These are phyloP conservation scores for Tortricodes alternella DNA, from an alignment of 2,888 invertebrate species.

Conservation along the genomic window DNA sequence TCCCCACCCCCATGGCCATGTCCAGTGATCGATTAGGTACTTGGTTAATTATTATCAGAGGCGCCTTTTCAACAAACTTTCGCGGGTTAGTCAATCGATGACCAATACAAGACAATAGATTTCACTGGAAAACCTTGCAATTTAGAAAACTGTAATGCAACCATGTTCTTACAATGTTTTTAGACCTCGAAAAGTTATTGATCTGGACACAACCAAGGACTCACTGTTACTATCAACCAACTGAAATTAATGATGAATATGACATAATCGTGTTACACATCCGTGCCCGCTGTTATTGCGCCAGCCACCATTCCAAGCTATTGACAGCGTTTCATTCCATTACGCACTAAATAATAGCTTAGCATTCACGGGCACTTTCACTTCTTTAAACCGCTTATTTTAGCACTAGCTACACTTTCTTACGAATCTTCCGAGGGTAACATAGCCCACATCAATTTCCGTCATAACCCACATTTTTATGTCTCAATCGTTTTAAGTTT, in stretches of 20 bases:
- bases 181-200: too few relatives aligned
- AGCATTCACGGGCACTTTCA: conserved; percentile 15
- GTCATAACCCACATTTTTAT: too few relatives aligned
- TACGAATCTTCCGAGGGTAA: background rate
- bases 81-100: conserved; percentile 1
- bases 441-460: conserved; percentile 4
- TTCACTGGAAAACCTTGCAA: conserved; percentile 11
- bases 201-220: conserved; percentile 3
- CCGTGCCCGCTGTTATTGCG: background rate
- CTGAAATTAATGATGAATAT: conserved; percentile 5
- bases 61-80: background rate
- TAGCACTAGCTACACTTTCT: conserved; percentile 9
- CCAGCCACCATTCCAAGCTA: background rate
- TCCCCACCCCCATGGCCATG: too few relatives aligned
- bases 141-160: conserved; percentile 16
- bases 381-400: conserved; percentile 14
- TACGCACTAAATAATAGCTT: conserved; percentile 19
- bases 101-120: conserved; percentile 6
- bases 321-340: conserved; percentile 6
- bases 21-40: too few relatives aligned
- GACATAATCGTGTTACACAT: conserved; percentile 15
- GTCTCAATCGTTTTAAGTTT: background rate
- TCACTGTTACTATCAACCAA: background rate
- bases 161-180: background rate
- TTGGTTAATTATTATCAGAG: too few relatives aligned